Evolutionary conservation across 2,113 vertebrate genomes (phyloP), one percentile per base, ranked within the genome.

Genomic region (Oryzias melastigma): DNA sequence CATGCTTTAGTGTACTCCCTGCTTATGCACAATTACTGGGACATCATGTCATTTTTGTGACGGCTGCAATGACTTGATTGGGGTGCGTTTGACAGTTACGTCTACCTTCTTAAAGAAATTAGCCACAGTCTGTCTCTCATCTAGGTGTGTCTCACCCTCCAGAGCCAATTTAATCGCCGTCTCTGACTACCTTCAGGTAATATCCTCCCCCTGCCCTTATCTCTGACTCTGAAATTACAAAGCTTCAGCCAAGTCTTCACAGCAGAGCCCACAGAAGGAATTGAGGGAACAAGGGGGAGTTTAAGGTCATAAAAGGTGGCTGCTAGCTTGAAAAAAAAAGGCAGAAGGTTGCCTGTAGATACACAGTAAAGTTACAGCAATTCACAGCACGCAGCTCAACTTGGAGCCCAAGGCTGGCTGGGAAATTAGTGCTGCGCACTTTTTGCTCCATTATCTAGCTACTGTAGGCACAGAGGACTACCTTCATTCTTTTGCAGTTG

Each of bases 101-200:
- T 35, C 10, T 35, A 35, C 35, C 10, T 35, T 35, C 67, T 44
- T 78, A 77, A 80, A 80, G 79, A 72, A 79, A 82, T 65, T 52
- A 49, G 7, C 76, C 51, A 40, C 43, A 24, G 60, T 62, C 77
- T 78, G 57, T 62, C 20, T 64, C 57, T 85, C 78, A 79, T 88
- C 88, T 78, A 81, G 74, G 77, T 86, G 72, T 65, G 57, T 84
- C 79, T 89, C 86, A 86, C 65, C 85, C 81, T 66, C 63, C 56
- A 62, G 77, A 82, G 61, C 71, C 61, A 82, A 73, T 81, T 88
- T 81, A 87, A 81, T 87, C 80, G 80, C 57, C 76, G 75, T 82
- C 82, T 75, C 57, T 76, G 75, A 80, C 82, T 75, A 56, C 78
- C 64, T 75, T 82, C 67, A 65, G 75, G 79, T 85, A 79, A 85